phyloP scores from a whole-genome alignment of 1,140 invertebrate species.

The Heliconius eleuchia region DNA sequence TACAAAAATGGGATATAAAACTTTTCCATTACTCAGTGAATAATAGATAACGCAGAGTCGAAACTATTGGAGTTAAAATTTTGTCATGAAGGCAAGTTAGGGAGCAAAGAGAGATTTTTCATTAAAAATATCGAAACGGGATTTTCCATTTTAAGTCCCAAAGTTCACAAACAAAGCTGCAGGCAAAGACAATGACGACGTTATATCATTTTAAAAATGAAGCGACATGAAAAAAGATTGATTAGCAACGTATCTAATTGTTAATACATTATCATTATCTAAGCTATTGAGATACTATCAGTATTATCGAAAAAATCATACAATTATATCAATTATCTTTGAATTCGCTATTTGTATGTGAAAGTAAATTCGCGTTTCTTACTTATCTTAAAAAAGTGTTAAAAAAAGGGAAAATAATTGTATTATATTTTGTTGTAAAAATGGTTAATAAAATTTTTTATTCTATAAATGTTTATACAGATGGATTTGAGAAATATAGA shows the following conservation, averaged over 20 bases:
- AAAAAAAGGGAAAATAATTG: no score
- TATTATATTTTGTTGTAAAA: neutral
- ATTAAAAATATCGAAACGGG: no score
- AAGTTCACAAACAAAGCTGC: neutral
- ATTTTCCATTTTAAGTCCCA: no score
- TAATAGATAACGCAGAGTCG: no score
- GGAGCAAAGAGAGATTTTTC: no score
- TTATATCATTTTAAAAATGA: neutral
- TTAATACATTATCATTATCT: neutral
- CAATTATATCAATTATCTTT: conserved; percentile 2
- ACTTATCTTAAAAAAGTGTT: no score
- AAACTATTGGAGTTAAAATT: no score
- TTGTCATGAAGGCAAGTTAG: no score
- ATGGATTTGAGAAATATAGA: neutral
- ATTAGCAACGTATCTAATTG: neutral
- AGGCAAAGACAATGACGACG: neutral
- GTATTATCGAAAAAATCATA: conserved; percentile 4
- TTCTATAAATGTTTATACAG: neutral
- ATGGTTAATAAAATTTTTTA: neutral
- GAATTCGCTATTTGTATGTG: neutral
- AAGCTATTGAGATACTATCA: neutral
- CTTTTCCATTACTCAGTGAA: no score
- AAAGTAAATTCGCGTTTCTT: neutral
- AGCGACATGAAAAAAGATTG: neutral
- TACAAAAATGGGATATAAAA: no score